phyloP scores from a whole-genome alignment of 2,888 invertebrate species.

The Selenia dentaria region DNA sequence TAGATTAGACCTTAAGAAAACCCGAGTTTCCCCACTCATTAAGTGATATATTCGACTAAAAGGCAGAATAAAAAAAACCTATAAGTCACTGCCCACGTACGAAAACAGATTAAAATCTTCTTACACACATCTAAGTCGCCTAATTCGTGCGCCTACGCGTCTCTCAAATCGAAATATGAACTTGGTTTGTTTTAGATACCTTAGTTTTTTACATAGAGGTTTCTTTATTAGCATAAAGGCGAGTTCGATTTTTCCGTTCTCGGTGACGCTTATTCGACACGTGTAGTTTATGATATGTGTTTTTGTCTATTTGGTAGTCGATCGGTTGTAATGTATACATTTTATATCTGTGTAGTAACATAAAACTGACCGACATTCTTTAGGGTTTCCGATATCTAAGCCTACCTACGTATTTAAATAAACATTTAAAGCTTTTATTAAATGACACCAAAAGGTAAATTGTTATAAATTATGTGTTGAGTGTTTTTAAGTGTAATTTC shows the following conservation, averaged over 20 bases:
- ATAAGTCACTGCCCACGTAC: constrained; percentile 76
- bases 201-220: constrained; percentile 29
- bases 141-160: constrained; percentile 75
- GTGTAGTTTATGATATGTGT: constrained; percentile 69
- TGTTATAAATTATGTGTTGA: constrained; percentile 18
- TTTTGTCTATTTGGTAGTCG: constrained; percentile 54
- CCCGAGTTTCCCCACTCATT: constrained; percentile 62
- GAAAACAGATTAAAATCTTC: constrained; percentile 74
- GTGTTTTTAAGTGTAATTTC: constrained; percentile 6
- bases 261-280: constrained; percentile 64
- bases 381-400: constrained; percentile 55
- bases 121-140: constrained; percentile 66
- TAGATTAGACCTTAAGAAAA: constrained; percentile 44
- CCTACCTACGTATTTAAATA: constrained; percentile 47
- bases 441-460: too few relatives aligned
- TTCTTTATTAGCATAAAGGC: constrained; percentile 67
- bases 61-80: constrained; percentile 65
- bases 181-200: constrained; percentile 48
- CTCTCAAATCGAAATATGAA: constrained; percentile 69
- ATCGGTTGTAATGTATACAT: constrained; percentile 57
- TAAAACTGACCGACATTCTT: constrained; percentile 63
- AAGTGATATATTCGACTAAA: constrained; percentile 60
- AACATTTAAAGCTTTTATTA: constrained; percentile 36
- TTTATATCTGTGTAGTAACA: constrained; percentile 64
- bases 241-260: constrained; percentile 61